Conservation (phyloP, 2,113 vertebrate species). For the Elachura formosa region DNA sequence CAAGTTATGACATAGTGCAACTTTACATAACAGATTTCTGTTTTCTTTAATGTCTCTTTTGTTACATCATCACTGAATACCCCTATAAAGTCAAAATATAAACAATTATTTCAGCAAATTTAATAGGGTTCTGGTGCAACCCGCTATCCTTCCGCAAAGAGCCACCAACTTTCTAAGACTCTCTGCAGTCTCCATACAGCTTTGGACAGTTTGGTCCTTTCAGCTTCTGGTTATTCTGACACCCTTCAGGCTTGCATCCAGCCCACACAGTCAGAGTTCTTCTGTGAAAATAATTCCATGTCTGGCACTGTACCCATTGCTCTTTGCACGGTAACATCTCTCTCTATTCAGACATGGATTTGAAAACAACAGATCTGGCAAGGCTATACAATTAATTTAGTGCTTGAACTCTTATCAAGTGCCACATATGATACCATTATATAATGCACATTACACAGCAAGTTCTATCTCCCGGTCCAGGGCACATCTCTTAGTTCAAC, state of each 20-base stretch:
- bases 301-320: neutral
- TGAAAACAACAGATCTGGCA: neutral
- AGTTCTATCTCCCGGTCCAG: neutral
- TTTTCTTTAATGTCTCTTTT: neutral
- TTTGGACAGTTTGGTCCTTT: neutral
- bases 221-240: neutral
- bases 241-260: neutral
- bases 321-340: neutral
- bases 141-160: neutral
- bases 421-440: neutral
- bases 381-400: neutral
- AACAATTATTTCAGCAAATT: neutral
- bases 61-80: neutral
- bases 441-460: neutral
- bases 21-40: neutral
- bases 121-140: neutral
- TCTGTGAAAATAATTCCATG: neutral
- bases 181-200: neutral
- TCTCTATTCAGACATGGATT: neutral
- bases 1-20: neutral
- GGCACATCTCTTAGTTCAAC: neutral
- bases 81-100: neutral
- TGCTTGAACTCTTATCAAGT: neutral
- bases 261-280: neutral
- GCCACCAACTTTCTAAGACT: neutral